Evolutionary conservation across 2,113 vertebrate species (phyloP).

Genomic region (Emydura subglobosa): DNA sequence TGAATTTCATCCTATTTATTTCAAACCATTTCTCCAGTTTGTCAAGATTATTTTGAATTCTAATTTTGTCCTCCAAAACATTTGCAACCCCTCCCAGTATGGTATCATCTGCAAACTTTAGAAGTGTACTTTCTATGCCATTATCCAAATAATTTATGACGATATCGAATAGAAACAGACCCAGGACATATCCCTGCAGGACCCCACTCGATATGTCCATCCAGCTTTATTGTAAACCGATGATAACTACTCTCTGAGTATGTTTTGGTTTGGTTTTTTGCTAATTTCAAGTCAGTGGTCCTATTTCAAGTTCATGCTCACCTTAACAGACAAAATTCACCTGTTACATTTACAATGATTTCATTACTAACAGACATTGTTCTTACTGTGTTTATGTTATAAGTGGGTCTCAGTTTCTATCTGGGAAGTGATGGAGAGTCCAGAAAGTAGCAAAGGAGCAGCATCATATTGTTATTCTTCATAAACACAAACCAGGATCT

Average conservation of each 20-base stretch:
- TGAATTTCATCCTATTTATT: not conserved
- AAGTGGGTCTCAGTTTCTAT: not conserved
- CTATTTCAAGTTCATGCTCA: not conserved
- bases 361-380: not conserved
- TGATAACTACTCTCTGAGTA: not conserved
- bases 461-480: not conserved
- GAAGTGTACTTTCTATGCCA: not conserved
- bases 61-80: not conserved
- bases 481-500: not conserved
- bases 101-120: not conserved
- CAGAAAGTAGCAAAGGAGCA: not conserved
- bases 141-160: not conserved
- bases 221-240: not conserved
- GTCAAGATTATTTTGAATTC: not conserved
- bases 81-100: not conserved
- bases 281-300: not conserved
- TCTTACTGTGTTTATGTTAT: not conserved
- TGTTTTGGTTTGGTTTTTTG: not conserved
- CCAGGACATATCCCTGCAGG: not conserved
- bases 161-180: not conserved
- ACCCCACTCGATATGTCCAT: not conserved
- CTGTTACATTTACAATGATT: not conserved
- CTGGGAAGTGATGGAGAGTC: no score
- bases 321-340: not conserved
- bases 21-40: not conserved